These are phyloP conservation scores for Lepidochitona cinerea DNA, from an alignment of 2,888 invertebrate genomes.

Conservation along the genomic window DNA sequence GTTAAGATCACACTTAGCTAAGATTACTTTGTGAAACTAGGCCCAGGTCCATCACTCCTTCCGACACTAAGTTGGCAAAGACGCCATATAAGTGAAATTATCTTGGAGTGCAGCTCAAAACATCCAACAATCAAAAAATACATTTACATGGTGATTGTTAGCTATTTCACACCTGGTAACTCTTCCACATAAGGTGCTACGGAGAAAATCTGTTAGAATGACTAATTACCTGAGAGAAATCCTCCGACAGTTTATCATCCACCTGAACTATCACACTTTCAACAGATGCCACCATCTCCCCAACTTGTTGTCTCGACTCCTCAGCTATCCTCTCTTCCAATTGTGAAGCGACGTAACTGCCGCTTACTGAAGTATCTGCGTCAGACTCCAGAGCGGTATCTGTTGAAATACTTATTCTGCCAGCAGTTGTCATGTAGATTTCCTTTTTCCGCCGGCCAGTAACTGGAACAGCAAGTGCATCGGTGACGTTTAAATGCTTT, in stretches of 20 bases:
- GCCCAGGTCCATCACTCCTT: too few species aligned
- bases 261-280: slow-evolving; percentile 30
- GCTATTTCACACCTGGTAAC: too few species aligned
- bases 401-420: slow-evolving; percentile 47
- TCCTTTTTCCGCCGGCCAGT: slow-evolving; percentile 36
- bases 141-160: too few species aligned
- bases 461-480: too few species aligned
- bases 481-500: not conserved
- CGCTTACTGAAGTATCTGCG: not conserved
- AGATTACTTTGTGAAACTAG: too few species aligned
- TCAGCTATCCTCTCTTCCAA: not conserved
- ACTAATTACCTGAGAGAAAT: not conserved
- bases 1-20: too few species aligned
- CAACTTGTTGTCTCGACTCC: slow-evolving; percentile 17
- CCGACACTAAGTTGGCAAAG: too few species aligned
- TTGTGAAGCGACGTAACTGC: not conserved
- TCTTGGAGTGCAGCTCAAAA: too few species aligned
- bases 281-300: slow-evolving; percentile 24
- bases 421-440: slow-evolving; percentile 50
- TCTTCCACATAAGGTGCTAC: too few species aligned
- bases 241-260: slow-evolving; percentile 26
- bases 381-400: slow-evolving; percentile 23
- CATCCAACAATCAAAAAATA: too few species aligned
- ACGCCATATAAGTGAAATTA: too few species aligned
- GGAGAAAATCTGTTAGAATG: too few species aligned